Conservation (phyloP, 2,113 vertebrate genomes). For the Syngnathus floridae region DNA sequence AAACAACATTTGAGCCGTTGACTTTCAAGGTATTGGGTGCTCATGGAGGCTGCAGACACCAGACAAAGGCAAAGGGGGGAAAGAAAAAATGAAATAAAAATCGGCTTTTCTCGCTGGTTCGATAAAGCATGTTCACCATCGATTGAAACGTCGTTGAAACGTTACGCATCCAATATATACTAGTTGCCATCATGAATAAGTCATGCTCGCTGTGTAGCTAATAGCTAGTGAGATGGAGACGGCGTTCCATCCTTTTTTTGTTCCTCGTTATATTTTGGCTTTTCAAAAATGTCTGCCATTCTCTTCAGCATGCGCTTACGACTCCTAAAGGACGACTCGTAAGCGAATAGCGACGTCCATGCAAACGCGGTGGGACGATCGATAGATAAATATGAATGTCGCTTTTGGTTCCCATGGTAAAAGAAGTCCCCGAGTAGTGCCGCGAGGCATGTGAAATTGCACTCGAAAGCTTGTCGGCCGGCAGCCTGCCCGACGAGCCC, state of each 20-base stretch:
- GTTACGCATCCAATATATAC: no score
- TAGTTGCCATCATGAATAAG: no score
- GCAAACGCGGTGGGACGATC: background rate
- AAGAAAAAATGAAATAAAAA: no score
- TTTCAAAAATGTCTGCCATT: background rate
- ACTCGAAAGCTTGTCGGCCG: conserved; percentile 50
- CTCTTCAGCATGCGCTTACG: background rate
- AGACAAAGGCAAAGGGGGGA: no score
- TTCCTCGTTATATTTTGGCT: background rate
- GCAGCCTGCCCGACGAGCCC: conserved; percentile 41
- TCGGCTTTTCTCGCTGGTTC: no score
- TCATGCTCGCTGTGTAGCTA: no score
- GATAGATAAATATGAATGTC: background rate
- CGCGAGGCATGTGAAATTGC: conserved; percentile 48
- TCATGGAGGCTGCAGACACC: no score
- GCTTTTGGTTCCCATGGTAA: conserved; percentile 8
- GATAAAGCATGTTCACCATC: no score
- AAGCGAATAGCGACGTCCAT: background rate
- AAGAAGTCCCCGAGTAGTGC: conserved; percentile 28
- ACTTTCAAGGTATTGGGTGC: no score
- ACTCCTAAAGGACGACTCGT: background rate
- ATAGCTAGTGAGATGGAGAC: no score
- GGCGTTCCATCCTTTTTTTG: background rate
- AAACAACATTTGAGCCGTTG: no score
- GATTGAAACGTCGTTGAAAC: no score